phyloP scores from a whole-genome alignment of 2,888 invertebrate species.

The Drosophila neonasuta region DNA sequence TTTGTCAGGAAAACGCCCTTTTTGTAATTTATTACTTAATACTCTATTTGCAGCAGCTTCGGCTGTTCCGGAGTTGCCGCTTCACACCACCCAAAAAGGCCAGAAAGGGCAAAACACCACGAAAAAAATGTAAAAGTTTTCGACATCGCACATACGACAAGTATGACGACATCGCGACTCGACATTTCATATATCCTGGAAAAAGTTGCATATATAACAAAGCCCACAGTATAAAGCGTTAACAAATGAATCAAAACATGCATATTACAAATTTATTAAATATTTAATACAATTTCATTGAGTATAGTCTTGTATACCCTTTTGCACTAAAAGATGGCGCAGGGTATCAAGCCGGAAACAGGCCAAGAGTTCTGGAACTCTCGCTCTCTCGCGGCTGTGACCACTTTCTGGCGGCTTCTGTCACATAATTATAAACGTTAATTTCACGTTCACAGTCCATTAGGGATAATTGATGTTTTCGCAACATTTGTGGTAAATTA shows the following conservation, averaged over 20 bases:
- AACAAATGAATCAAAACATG: not conserved
- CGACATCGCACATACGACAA: not conserved
- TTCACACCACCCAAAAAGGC: conserved; percentile 3
- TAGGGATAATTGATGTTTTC: conserved; percentile 77
- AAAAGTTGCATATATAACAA: not conserved
- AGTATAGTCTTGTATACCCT: not conserved
- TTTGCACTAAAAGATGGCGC: not conserved
- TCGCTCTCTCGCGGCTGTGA: conserved; percentile 10
- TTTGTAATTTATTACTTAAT: conserved; percentile 67
- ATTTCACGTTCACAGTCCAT: conserved; percentile 77
- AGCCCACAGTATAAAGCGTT: not conserved
- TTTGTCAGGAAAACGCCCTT: conserved; percentile 64
- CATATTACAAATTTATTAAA: not conserved
- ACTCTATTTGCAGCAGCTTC: conserved; percentile 56
- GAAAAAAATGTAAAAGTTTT: conserved; percentile 27
- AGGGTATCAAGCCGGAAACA: conserved; percentile 24
- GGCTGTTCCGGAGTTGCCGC: conserved; percentile 18
- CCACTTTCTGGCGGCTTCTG: conserved; percentile 53
- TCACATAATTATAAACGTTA: conserved; percentile 78
- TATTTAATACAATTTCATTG: not conserved
- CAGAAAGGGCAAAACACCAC: not conserved
- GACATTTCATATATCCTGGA: conserved; percentile 15
- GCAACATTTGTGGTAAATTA: conserved; percentile 77
- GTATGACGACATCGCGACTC: too few relatives aligned
- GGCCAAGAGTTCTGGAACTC: conserved; percentile 25